Evolutionary conservation across 2,888 invertebrate species (phyloP), one percentile per base, ranked within the genome.

Genomic region (Amiota minor): DNA sequence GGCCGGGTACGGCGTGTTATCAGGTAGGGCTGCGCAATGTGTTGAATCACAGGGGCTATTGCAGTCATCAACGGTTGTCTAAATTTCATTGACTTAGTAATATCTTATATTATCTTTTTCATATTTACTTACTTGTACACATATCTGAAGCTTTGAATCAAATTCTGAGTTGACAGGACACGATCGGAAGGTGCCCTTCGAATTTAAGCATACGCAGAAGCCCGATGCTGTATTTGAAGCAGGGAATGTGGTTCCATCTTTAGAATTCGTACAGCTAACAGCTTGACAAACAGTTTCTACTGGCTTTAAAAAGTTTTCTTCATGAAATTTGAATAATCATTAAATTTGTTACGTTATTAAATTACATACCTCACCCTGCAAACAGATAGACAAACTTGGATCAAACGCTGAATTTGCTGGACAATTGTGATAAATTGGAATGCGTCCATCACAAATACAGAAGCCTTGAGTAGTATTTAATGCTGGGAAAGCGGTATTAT

Each of bases 391-490:
- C 4, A 64, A 16, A 0, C 1, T 9, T 9, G 45, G 23, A 64
- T 77, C 53, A 45, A 76, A 86, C 2, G 61, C 12, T n/a, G 74
- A 74, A 14, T 75, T 74, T 6, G 6, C 10, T 0, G 55, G 74
- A 55, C 87, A 87, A 1, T 72, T 8, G 2, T 70, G 6, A 49
- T 72, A 85, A 0, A 55, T 9, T 6, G 76, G 75, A 9, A 77
- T 59, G 47, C 77, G 76, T 11, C 76, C 67, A 0, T 62, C 0
- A 53, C 87, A 87, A 9, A 78, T 0, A 56, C 87, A 87, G 78
- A 83, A 87, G 6, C 83, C 86, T 14, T 76, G 59, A 18, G 76
- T 69, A 9, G 73, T 74, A 6, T 67, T 69, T 10, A 53, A 8
- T 4, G 88, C 77, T 6, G 82, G 71, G 67, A 83, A 81, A 9